Conservation (phyloP, 2,797 vertebrate genomes). For the Aphelocoma californica region DNA sequence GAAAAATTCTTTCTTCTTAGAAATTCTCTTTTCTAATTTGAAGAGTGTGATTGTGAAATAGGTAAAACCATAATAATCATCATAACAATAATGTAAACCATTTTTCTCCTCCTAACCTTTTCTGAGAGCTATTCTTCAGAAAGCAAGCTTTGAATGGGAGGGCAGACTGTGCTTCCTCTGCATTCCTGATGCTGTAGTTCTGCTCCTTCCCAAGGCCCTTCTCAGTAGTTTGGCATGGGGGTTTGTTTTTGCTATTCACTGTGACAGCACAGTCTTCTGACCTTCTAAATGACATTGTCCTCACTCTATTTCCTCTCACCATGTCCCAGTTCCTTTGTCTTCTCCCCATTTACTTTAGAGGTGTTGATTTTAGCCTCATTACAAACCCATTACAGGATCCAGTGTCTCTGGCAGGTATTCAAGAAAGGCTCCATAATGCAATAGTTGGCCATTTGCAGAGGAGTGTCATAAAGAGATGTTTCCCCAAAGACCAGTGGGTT, state of each 20-base stretch:
- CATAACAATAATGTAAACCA: neutral
- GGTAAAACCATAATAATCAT: neutral
- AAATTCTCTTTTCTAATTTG: neutral
- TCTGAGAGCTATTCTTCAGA: neutral
- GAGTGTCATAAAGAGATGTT: neutral
- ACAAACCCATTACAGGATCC: neutral
- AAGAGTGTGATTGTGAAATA: neutral
- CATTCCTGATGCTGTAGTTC: neutral
- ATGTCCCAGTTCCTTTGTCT: neutral
- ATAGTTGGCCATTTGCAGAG: neutral
- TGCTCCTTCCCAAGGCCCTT: neutral
- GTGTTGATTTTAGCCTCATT: conserved; percentile 1
- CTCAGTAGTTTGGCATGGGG: neutral
- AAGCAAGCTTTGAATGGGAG: neutral
- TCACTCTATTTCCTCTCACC: neutral
- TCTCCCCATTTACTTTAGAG: neutral
- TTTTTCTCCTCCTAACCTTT: neutral
- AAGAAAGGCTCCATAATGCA: neutral
- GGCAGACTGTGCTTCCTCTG: neutral
- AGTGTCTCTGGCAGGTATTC: neutral
- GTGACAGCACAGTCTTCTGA: neutral
- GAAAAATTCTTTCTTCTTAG: neutral
- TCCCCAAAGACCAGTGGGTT: neutral
- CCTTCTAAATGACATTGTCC: neutral
- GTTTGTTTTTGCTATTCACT: neutral